Conservation (phyloP, 2,888 invertebrate genomes). For the Drosophila borborema region DNA sequence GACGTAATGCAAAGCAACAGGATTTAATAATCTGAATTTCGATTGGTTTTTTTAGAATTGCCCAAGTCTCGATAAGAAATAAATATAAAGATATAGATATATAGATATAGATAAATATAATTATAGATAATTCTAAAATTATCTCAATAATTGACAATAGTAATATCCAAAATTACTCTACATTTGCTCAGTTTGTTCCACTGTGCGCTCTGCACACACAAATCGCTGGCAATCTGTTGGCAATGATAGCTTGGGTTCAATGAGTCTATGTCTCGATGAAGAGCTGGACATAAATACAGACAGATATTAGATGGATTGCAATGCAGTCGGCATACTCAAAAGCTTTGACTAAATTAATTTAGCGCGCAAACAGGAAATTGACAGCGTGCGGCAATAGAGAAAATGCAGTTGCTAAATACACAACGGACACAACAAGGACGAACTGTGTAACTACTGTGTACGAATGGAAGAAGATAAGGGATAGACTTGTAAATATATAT, state of each 20-base stretch:
- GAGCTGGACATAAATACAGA: slow-evolving; percentile 40
- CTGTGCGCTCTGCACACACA: slow-evolving; percentile 29
- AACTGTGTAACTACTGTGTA: neutral
- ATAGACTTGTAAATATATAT: neutral
- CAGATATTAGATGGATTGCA: slow-evolving; percentile 46
- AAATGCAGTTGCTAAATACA: slow-evolving; percentile 18
- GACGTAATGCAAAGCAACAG: neutral
- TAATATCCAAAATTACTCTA: too few relatives aligned
- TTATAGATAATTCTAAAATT: too few relatives aligned
- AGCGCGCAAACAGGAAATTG: slow-evolving; percentile 73
- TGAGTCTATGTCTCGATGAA: slow-evolving; percentile 28
- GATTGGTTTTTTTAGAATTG: neutral
- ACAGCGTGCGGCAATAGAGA: slow-evolving; percentile 37
- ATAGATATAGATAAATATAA: too few relatives aligned
- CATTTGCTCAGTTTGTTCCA: slow-evolving; percentile 15
- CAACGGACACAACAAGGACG: slow-evolving; percentile 9
- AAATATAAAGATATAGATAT: too few relatives aligned
- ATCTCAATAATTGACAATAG: too few relatives aligned
- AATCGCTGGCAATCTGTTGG: slow-evolving; percentile 27
- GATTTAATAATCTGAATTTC: neutral
- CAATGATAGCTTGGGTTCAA: slow-evolving; percentile 25
- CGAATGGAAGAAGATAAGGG: neutral
- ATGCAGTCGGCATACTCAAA: slow-evolving; percentile 53
- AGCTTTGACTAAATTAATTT: slow-evolving; percentile 79
- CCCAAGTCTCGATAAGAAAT: too few relatives aligned